Percentiles rank a stretch among this genome's conserved stretches.
Conservation (phyloP, 1,140 invertebrate genomes). For the Stratiolaelaps scimitus region DNA sequence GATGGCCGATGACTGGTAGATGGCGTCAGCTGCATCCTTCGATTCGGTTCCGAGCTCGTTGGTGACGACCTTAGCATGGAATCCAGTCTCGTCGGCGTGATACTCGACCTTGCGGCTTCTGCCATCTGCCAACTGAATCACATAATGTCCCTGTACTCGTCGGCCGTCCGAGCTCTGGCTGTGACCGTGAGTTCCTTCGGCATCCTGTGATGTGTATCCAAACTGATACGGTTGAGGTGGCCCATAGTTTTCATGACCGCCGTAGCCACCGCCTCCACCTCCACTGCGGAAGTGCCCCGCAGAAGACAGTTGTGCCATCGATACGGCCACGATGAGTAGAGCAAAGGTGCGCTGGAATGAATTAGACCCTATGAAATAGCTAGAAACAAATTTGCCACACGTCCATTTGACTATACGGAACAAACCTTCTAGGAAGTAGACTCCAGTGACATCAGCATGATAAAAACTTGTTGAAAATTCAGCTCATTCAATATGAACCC, state of each 20-base stretch:
- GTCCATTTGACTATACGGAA: no score
- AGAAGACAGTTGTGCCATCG: no score
- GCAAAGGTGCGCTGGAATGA: no score
- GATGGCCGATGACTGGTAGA: slow-evolving; percentile 20
- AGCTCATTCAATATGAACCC: no score
- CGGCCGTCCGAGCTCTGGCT: slow-evolving; percentile 26
- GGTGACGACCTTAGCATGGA: slow-evolving; percentile 28
- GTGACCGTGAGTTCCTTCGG: neutral
- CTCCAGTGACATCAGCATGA: no score
- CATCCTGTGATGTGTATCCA: slow-evolving; percentile 12
- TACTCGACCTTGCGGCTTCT: slow-evolving; percentile 30
- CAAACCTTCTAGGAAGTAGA: no score
- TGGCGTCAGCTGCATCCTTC: slow-evolving; percentile 24
- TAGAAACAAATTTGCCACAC: no score
- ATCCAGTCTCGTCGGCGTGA: slow-evolving; percentile 25
- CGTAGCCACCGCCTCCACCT: neutral
- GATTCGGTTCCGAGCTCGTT: slow-evolving; percentile 31
- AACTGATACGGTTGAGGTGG: slow-evolving; percentile 22
- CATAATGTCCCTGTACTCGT: slow-evolving; percentile 28
- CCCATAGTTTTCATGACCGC: slow-evolving; percentile 2
- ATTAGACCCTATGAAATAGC: no score
- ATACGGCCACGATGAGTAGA: no score
- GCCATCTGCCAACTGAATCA: slow-evolving; percentile 24
- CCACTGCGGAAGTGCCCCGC: slow-evolving; percentile 2
- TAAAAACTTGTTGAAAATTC: no score